Base-by-base conservation (phyloP, 2,113 vertebrate species). In the Chiloscyllium plagiosum region DNA sequence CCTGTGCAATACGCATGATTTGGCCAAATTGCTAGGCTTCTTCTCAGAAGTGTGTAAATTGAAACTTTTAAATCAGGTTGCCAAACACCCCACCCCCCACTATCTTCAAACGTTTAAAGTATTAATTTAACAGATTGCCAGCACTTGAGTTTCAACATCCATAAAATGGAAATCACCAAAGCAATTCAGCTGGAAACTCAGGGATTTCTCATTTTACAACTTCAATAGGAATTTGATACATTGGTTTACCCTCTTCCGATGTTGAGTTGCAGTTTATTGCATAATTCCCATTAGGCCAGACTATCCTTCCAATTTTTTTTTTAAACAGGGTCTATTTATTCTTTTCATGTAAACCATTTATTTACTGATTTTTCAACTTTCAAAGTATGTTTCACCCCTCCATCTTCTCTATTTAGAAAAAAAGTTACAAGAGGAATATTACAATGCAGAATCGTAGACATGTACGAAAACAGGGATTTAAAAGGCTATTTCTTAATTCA, bases 181-280 rank as follows among this genome's bases (percentile, higher is more conserved):
- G 66, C 26, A 52, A 95, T 70, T 95, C 69, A 95, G 68, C 26
- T 72, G 50, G 42, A 95, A 95, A 52, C 42, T 47, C 68, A 52
- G 94, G 68, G 69, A 95, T 95, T 95, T 72, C 94, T 95, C 94
- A 52, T 15, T 95, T 95, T 72, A 95, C 94, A 72, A 47, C 94
- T 95, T 95, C 68, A 95, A 76, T 72, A 33, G 69, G 47, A 95
- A 95, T 95, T n/a, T 52, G 26, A 76, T 72, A 70, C 66, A 50
- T 13, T 93, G 61, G 33, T 93, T 93, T 93, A 61, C 33, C 17
- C 61, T 93, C 89, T 68, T 66, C 89, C 17, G 65, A 93, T 93
- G n/a, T 93, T 93, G 65, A 92, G 89, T 8, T 93, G 29, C 15
- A 93, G 89, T 66, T 68, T 93, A 66, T 93, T n/a, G 19, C n/a